phyloP scores from a whole-genome alignment of 2,113 vertebrate species.

The Cepphus grylle region DNA sequence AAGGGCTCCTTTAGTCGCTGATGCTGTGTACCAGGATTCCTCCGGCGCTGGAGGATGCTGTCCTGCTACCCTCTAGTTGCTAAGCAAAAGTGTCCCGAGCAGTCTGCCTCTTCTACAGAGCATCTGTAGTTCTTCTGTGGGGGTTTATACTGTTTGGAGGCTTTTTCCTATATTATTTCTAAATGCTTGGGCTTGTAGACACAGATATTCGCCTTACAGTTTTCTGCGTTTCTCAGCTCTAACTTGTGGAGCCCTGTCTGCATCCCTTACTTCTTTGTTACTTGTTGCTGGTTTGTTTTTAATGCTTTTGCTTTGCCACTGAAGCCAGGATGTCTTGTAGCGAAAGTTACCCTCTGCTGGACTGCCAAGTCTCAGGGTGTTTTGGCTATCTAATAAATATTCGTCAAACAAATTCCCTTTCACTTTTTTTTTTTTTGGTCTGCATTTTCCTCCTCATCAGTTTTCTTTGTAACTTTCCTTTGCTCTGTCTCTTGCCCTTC shows the following conservation, averaged over 20 bases:
- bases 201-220: background rate
- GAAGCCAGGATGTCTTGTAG: background rate
- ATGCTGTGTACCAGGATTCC: background rate
- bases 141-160: background rate
- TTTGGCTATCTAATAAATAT: background rate
- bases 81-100: background rate
- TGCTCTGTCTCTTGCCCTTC: background rate
- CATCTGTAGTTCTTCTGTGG: background rate
- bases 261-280: background rate
- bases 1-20: background rate
- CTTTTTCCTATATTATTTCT: background rate
- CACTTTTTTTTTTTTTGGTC: background rate
- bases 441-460: background rate
- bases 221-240: background rate
- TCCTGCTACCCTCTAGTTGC: background rate
- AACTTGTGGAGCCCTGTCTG: background rate
- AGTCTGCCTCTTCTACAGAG: background rate
- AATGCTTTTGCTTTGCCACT: background rate
- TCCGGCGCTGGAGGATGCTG: background rate
- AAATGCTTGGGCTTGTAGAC: background rate
- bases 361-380: background rate
- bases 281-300: background rate
- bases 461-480: background rate
- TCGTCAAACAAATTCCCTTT: background rate
- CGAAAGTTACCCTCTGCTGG: background rate